Base-by-base conservation (phyloP, 2,797 vertebrate genomes). In the Spinibarbus caldwelli region DNA sequence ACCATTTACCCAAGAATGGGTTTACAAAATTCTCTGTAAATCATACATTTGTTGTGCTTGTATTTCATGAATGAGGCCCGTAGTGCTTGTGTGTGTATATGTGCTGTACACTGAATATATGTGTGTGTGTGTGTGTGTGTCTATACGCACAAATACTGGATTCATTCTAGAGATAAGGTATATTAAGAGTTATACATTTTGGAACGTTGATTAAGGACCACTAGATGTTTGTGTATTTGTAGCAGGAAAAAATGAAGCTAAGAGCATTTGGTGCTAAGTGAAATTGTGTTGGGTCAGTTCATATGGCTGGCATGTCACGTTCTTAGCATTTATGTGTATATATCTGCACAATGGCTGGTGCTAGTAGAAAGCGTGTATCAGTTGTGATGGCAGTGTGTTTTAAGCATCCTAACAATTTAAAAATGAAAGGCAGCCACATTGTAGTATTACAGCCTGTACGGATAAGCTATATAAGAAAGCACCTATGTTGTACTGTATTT, bases 401-500 rank as follows among this genome's bases (percentile, higher is more conserved):
- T 64, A 84, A 89, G 49, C 67, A 79, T 83, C 80, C 36, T 86
- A 72, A 72, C 59, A 84, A 87, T 67, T 83, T 84, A 52, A 80
- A 87, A 84, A 87, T 72, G 49, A 82, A 87, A 84, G 57, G 41
- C 87, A 89, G 68, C 86, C 29, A 52, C 78, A 85, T 89, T 84
- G 67, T 91, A 88, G 86, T 87, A 90, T 87, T 89, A 86, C 89
- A 84, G 84, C 87, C 90, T 89, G 87, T 89, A 70, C 71, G 71
- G 71, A 54, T 84, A 90, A 86, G 88, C 78, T 59, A 76, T 76
- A 57, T 79, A 64, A 47, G 52, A 62, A 64, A 38, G 78, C 77
- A 85, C 38, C 85, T 88, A 49, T 26, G 47, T 86, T 71, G 87
- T 93, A 93, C 94, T 92, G 93, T 94, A 94, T 89, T 86, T 96